Base-by-base conservation (phyloP, 2,797 vertebrate genomes). In the Yasuhikotakia modesta region DNA sequence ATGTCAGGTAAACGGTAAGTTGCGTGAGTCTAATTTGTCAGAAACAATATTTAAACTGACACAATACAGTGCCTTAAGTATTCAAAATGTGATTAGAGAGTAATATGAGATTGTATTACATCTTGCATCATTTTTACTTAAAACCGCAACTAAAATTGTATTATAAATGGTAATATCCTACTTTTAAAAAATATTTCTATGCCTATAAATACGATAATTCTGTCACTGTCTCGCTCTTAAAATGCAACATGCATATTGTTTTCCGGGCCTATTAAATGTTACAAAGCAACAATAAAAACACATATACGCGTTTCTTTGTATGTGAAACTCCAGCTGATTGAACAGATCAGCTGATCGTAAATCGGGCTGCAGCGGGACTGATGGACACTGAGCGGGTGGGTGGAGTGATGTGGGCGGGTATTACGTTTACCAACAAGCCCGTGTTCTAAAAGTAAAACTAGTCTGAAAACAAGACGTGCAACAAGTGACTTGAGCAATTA, bases 401-500 rank as follows among this genome's bases (percentile, higher is more conserved):
- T 80, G 79, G 65, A 24, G 86, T 73, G 76, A 35, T 73, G 80
- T 82, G 87, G 93, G 92, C 90, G 90, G 90, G 67, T 88, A 82
- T 57, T 82, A 72, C 72, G 11, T 17, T 79, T 83, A 79, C 80
- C 46, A 82, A 83, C 79, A 84, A n/a, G 69, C 84, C 87, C 32
- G 58, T 85, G 83, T 73, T 80, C 76, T 78, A 82, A 64, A 87
- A 82, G 82, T 78, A 64, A 73, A 81, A 68, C 82, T 65, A 58
- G 71, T 77, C 48, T 79, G 65, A 79, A 84, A 89, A 85, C 86
- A 87, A 83, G 77, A 81, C 69, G 30, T 22, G 66, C 76, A 79
- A 82, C 71, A 76, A 76, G 83, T 85, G 88, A 90, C 86, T 92
- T 70, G 79, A 73, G 5, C 78, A 86, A 70, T 53, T 65, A 71